These are phyloP conservation scores for Plebejus anna DNA, from an alignment of 2,888 invertebrate genomes.

Conservation along the genomic window DNA sequence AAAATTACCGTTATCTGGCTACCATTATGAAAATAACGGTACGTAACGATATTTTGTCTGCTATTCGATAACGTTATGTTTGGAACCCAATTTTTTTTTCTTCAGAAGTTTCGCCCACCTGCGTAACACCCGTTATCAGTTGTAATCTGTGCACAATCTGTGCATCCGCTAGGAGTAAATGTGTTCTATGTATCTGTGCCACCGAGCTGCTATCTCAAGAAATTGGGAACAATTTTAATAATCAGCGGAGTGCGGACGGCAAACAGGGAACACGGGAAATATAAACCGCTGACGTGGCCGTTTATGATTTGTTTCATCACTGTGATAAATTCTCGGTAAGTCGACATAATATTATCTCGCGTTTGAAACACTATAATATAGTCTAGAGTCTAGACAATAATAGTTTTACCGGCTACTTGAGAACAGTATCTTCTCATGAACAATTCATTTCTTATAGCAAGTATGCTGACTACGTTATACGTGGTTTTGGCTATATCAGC, in stretches of 20 bases:
- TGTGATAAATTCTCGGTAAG: constrained; percentile 19
- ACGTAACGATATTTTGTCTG: too few species aligned
- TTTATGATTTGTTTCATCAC: constrained; percentile 26
- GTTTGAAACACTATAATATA: neutral
- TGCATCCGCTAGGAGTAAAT: too few species aligned
- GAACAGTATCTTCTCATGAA: neutral
- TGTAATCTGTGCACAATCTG: too few species aligned
- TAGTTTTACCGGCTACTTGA: constrained; percentile 3
- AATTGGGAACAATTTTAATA: constrained; percentile 40
- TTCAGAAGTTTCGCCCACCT: too few species aligned
- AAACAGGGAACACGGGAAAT: constrained; percentile 20
- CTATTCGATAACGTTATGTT: too few species aligned
- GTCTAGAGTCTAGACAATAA: neutral
- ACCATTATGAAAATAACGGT: too few species aligned
- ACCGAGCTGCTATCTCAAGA: constrained; percentile 21
- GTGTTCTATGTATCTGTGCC: too few species aligned
- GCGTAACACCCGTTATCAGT: too few species aligned
- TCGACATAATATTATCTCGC: neutral
- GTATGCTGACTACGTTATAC: constrained; percentile 62
- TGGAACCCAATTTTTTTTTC: too few species aligned
- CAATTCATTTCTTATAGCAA: constrained; percentile 41
- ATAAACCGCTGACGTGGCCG: constrained; percentile 61
- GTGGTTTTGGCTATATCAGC: constrained; percentile 62
- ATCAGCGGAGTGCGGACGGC: constrained; percentile 16
- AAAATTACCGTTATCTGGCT: too few species aligned